These are phyloP conservation scores for Entelurus aequoreus DNA, from an alignment of 2,113 vertebrate genomes.

Conservation along the genomic window DNA sequence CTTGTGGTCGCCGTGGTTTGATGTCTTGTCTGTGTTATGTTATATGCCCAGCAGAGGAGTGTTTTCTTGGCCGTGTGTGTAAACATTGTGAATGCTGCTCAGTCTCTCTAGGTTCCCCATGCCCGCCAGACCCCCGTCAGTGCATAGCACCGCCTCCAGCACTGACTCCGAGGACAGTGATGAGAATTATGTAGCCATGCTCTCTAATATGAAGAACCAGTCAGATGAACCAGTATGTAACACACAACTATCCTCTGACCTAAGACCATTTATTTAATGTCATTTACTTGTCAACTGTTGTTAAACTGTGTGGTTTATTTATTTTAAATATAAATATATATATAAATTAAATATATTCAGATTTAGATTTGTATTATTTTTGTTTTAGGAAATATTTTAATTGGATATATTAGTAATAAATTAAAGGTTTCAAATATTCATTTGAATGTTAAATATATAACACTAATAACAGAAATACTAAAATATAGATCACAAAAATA, in stretches of 20 bases:
- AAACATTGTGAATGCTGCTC: slow-evolving; percentile 76
- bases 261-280: slow-evolving; percentile 7
- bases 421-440: too few species aligned
- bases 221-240: slow-evolving; percentile 92
- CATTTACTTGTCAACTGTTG: too few species aligned
- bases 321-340: too few species aligned
- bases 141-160: slow-evolving; percentile 97
- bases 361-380: too few species aligned
- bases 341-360: too few species aligned
- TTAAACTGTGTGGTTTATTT: too few species aligned
- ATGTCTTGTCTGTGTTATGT: slow-evolving; percentile 32
- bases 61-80: slow-evolving; percentile 48
- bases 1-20: slow-evolving; percentile 23
- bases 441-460: too few species aligned
- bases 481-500: too few species aligned
- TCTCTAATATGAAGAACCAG: slow-evolving; percentile 79
- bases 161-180: slow-evolving; percentile 96
- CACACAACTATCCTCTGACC: slow-evolving; percentile 60
- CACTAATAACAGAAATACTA: too few species aligned
- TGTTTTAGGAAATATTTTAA: too few species aligned
- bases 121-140: slow-evolving; percentile 87
- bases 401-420: too few species aligned
- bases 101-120: slow-evolving; percentile 92
- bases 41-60: slow-evolving; percentile 34
- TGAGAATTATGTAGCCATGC: slow-evolving; percentile 96